Evolutionary conservation across 2,888 invertebrate species (phyloP), one percentile per base, ranked within the genome.

Genomic region (Philhelius pedissequus): DNA sequence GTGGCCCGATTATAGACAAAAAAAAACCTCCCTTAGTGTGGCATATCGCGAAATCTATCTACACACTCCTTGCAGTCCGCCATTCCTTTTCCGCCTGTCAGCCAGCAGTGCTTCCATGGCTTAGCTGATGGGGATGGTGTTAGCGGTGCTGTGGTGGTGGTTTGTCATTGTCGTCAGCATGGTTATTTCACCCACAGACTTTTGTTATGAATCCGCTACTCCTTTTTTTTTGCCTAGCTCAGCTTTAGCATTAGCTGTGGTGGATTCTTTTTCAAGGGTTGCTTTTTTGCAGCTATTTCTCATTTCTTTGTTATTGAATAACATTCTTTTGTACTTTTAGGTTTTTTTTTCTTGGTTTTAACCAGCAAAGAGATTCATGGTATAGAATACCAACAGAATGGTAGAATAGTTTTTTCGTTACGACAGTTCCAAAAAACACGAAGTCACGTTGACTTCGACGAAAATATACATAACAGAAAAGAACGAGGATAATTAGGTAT

Each of bases 101-200:
- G 52, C 30, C 22, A 22, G 11, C 40, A 48, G 77, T 30, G 74
- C 6, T 32, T 3, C 50, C 6, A 22, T 22, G 22, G 69, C 64
- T 80, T 43, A 52, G 69, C 50, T 64, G 45, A 11, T 22, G 45
- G n/a, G n/a, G n/a, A 1, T 20, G 64, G 56, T 11, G 70, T 75
- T 60, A 66, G 74, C 15, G 22, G 40, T 69, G 64, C 70, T 71
- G 74, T 13, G 22, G 40, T 69, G 64, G 74, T 71, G 83, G 83
- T 80, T 80, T 80, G 60, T 84, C 80, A 80, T 71, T 84, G 84
- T 80, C 76, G 84, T 84, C 84, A 80, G 80, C 75, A 64, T 64
- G 78, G 82, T 54, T 78, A 64, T 69, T 73, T 69, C 66, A n/a
- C 38, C 18, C 15, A 50, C 48, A 48, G 60, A 77, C 58, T 78